phyloP scores from a whole-genome alignment of 2,113 vertebrate genomes.

The Ariopsis seemanni region DNA sequence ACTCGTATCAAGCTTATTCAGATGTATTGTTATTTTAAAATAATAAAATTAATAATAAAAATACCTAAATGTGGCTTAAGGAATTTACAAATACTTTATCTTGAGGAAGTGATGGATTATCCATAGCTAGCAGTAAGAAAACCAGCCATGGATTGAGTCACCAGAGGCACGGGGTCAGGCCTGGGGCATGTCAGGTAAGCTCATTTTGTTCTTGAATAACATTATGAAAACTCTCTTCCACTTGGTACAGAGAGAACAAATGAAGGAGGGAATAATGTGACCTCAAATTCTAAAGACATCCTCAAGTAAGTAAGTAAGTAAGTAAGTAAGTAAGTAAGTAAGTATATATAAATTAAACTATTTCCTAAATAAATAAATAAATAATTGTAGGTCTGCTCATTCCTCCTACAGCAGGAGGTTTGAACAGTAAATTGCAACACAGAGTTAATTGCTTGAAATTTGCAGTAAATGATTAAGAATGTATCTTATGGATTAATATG shows the following conservation, averaged over 20 bases:
- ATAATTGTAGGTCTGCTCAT: not conserved
- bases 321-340: not conserved
- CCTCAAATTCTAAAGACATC: not conserved
- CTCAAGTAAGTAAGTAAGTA: not conserved
- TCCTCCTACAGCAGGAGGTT: not conserved
- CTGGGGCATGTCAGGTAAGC: conserved; percentile 25
- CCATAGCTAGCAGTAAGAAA: not conserved
- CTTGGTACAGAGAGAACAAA: not conserved
- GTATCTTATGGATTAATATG: too few species aligned
- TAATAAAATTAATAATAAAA: not conserved
- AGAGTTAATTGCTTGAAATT: not conserved
- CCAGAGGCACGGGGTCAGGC: conserved; percentile 28
- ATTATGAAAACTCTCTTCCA: not conserved
- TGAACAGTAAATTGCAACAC: not conserved
- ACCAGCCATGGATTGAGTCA: conserved; percentile 10
- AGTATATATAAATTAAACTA: not conserved
- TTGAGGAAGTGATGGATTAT: conserved; percentile 14
- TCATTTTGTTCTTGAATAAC: conserved; percentile 39
- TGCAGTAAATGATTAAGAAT: not conserved
- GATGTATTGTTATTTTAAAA: not conserved
- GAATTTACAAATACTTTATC: not conserved
- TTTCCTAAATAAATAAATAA: not conserved
- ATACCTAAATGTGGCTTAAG: not conserved
- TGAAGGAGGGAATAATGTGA: not conserved
- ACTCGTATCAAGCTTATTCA: not conserved